Evolutionary conservation across 2,888 invertebrate species (phyloP).

Genomic region (Odontocolon sp.): DNA sequence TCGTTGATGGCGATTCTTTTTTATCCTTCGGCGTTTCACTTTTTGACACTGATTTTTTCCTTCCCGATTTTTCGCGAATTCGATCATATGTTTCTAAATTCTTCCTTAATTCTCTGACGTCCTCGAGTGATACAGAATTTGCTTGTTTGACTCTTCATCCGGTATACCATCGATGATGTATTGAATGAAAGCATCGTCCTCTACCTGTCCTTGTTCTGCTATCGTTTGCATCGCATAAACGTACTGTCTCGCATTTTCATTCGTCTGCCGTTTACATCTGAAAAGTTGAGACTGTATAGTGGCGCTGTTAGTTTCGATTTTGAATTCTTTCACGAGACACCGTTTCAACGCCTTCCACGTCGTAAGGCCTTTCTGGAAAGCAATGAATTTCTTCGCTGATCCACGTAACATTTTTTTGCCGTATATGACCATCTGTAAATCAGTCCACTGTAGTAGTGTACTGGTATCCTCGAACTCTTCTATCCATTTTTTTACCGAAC

Average conservation of each 20-base stretch:
- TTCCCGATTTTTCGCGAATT: conserved; percentile 8
- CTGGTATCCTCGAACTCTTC: conserved; percentile 61
- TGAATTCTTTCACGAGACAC: conserved; percentile 49
- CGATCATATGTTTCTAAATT: conserved; percentile 34
- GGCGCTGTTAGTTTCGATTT: conserved; percentile 51
- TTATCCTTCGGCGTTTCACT: background rate
- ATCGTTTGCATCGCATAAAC: conserved; percentile 57
- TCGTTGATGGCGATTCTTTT: background rate
- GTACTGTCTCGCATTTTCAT: conserved; percentile 58
- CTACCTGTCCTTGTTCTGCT: conserved; percentile 55
- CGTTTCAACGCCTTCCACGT: conserved; percentile 54
- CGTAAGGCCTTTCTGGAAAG: conserved; percentile 40
- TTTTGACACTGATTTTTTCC: background rate
- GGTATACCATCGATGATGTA: conserved; percentile 54
- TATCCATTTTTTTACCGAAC: conserved; percentile 51
- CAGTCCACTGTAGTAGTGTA: conserved; percentile 52
- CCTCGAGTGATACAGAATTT: conserved; percentile 44
- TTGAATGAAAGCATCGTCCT: conserved; percentile 49
- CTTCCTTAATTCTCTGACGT: conserved; percentile 48
- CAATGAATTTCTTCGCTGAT: conserved; percentile 59
- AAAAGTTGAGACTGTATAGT: conserved; percentile 51
- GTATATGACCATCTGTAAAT: conserved; percentile 60
- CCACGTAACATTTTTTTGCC: conserved; percentile 57
- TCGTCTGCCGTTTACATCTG: conserved; percentile 24
- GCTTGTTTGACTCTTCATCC: conserved; percentile 49